Base-by-base conservation (phyloP, 2,797 vertebrate genomes). In the Chaetophractus vellerosus region DNA sequence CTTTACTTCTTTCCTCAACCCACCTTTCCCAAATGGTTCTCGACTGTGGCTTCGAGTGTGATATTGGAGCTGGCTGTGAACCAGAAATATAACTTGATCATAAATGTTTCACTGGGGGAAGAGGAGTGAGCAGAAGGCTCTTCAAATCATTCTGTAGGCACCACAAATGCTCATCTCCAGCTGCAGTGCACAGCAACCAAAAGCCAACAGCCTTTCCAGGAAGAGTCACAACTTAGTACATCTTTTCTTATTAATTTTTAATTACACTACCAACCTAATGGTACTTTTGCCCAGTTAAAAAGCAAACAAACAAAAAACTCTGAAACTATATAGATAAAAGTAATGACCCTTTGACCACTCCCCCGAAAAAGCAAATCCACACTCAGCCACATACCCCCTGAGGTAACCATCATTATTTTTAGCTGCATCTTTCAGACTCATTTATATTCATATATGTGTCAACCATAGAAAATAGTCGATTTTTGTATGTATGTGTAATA, bases 171-270 rank as follows among this genome's bases (percentile, higher is more conserved):
- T 61, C 84, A 64, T 52, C n/a, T 55, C 88, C n/a, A 84, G 41
- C 31, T 24, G 21, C 45, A 52, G 3, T 31, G 15, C 26, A 31
- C 33, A 75, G 24, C 33, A 45, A 18, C 24, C 4, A 1, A 80
- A 88, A 74, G 9, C 72, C 63, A 36, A 9, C n/a, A 50, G 24
- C 41, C 61, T 80, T 16, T 81, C 15, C 9, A 16, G 80, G 82
- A 36, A 93, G 52, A 64, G 1, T 7, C 33, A 80, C 45, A 50
- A 33, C 45, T 31, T 64, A 18, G 45, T 63, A 68, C 28, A 31
- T 76, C 78, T 80, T 63, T 69, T 41, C 24, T 48, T 61, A 63
- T 87, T 82, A 88, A 88, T 48, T 87, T 90, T 92, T 95, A 94
- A 90, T 84, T 57, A 79, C 36, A 79, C 38, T 57, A 69, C 48